Conservation (phyloP, 2,113 vertebrate genomes). For the Scytalopus superciliaris region DNA sequence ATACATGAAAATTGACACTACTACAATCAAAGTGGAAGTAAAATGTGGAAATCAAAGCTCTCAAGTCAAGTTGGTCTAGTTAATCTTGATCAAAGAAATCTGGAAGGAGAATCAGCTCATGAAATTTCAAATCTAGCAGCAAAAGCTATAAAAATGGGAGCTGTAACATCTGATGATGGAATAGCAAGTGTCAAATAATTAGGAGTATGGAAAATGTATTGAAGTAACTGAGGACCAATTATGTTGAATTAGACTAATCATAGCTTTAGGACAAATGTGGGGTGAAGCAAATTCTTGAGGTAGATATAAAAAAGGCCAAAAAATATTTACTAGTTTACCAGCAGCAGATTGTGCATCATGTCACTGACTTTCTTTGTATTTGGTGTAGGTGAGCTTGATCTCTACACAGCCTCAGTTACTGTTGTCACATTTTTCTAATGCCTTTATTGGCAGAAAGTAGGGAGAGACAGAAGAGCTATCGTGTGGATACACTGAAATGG, state of each 20-base stretch:
- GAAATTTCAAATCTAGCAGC: neutral
- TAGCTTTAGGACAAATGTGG: neutral
- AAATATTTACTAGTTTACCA: neutral
- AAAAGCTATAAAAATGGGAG: neutral
- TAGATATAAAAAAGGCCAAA: neutral
- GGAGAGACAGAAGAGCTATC: neutral
- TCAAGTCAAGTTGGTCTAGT: neutral
- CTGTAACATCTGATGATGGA: neutral
- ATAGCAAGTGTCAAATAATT: neutral
- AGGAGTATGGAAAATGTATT: neutral
- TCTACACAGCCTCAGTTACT: neutral
- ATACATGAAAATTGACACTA: neutral
- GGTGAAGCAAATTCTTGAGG: neutral
- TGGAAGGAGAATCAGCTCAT: neutral
- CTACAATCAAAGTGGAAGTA: neutral
- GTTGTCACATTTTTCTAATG: neutral
- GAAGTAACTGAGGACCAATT: neutral
- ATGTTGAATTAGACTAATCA: neutral
- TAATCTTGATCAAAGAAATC: neutral
- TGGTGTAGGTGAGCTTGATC: neutral
- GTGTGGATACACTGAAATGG: neutral
- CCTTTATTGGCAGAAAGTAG: neutral
- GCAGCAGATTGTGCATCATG: neutral
- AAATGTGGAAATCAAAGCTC: neutral
- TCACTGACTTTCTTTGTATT: neutral